Evolutionary conservation across 1,140 invertebrate species (phyloP).

Genomic region (Zaprionus nigranus): DNA sequence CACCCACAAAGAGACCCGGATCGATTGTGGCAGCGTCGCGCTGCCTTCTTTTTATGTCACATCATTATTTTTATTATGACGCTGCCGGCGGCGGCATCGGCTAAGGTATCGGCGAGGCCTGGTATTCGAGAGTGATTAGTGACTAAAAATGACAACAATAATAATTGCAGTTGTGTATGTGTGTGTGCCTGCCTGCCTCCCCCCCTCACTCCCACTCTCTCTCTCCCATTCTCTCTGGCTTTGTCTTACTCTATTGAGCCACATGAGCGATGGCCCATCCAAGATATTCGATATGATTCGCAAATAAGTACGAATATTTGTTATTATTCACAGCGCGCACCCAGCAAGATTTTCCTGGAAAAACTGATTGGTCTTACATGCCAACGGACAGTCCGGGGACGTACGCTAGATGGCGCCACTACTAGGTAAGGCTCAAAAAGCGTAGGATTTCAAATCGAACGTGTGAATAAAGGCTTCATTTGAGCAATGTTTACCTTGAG

Average conservation of each 20-base stretch:
- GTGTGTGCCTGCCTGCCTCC: conserved; percentile 12
- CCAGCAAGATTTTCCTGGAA: conserved; percentile 30
- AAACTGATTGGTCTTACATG: conserved; percentile 44
- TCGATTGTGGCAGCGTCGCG: conserved; percentile 13
- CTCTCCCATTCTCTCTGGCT: not conserved
- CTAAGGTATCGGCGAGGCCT: conserved; percentile 23
- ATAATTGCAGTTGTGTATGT: conserved; percentile 44
- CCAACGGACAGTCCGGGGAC: not conserved
- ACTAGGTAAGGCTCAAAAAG: not conserved
- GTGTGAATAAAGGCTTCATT: not conserved
- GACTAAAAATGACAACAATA: conserved; percentile 64
- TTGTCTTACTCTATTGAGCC: not conserved
- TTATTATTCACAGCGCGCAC: conserved; percentile 21
- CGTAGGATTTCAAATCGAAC: not conserved
- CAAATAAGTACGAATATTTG: conserved; percentile 56
- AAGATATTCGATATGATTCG: conserved; percentile 54
- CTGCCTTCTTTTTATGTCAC: conserved; percentile 72
- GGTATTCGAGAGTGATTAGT: conserved; percentile 80
- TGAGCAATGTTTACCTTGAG: not conserved
- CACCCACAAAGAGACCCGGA: not conserved
- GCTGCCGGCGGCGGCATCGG: conserved; percentile 48
- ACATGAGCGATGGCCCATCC: conserved; percentile 45
- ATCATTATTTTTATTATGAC: conserved; percentile 82
- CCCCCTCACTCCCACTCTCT: not conserved
- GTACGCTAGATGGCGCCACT: conserved; percentile 36